A percentile compares a stretch with the other conserved stretches of the same genome.
Evolutionary conservation across 2,797 vertebrate species (phyloP).

Genomic region (Corythornis leucogaster): DNA sequence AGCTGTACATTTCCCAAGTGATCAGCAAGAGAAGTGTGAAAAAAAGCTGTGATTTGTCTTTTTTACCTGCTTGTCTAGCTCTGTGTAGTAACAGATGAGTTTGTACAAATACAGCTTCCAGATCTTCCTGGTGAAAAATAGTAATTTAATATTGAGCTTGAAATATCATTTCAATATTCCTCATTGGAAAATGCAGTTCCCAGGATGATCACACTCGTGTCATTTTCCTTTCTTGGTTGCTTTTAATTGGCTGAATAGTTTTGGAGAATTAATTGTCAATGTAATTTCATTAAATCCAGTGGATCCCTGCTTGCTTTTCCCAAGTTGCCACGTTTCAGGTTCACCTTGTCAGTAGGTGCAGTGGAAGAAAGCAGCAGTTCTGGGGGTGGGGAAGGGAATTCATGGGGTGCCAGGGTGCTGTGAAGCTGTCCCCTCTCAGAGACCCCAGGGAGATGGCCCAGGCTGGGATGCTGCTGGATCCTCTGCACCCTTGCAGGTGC

Average conservation of each 20-base stretch:
- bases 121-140: background rate
- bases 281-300: too few relatives aligned
- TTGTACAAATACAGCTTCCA: background rate
- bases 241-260: background rate
- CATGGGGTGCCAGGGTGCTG: background rate
- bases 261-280: too few relatives aligned
- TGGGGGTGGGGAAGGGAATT: background rate
- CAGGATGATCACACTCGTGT: background rate
- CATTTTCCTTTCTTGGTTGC: background rate
- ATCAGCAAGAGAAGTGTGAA: background rate
- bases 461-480: background rate
- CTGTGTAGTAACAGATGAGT: background rate
- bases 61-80: background rate
- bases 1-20: background rate
- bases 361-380: background rate
- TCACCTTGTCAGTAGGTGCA: slow-evolving; percentile 7
- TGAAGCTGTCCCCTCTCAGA: background rate
- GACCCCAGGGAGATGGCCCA: background rate
- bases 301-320: background rate
- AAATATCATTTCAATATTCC: background rate
- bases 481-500: background rate
- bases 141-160: background rate
- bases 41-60: background rate
- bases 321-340: background rate
- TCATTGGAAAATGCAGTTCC: background rate